A percentile compares a stretch with the other conserved stretches of the same genome.
phyloP scores from a whole-genome alignment of 2,797 vertebrate genomes.

The Myripristis murdjan region DNA sequence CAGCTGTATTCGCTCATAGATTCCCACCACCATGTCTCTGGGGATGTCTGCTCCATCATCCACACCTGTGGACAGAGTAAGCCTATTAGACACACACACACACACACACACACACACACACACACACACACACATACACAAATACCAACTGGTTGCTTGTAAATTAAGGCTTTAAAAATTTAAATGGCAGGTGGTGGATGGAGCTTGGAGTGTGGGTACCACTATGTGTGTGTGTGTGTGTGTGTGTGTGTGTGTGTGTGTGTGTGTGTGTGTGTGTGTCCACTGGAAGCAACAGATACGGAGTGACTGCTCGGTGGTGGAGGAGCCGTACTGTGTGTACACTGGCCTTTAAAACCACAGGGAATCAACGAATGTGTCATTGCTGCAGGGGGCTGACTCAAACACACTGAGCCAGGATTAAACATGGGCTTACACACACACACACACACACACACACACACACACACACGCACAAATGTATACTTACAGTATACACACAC shows the following conservation, averaged over 20 bases:
- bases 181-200: too few relatives aligned
- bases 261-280: conserved; percentile 16
- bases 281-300: not conserved
- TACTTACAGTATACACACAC: too few relatives aligned
- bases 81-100: conserved; percentile 5
- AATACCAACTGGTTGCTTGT: not conserved
- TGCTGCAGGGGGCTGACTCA: not conserved
- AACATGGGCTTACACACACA: not conserved
- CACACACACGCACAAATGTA: too few relatives aligned
- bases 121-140: not conserved
- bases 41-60: conserved; percentile 98
- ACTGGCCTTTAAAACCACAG: conserved; percentile 1
- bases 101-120: not conserved
- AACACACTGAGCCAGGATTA: not conserved
- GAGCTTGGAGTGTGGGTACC: not conserved
- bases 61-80: conserved; percentile 86
- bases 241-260: too few relatives aligned
- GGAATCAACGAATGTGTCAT: conserved; percentile 3
- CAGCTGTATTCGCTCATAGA: conserved; percentile 97
- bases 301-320: not conserved
- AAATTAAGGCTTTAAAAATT: not conserved
- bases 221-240: too few relatives aligned
- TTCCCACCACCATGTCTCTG: conserved; percentile 96
- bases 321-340: not conserved
- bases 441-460: not conserved